Evolutionary conservation across 2,797 vertebrate genomes (phyloP).

Genomic region (Epinephelus coioides): DNA sequence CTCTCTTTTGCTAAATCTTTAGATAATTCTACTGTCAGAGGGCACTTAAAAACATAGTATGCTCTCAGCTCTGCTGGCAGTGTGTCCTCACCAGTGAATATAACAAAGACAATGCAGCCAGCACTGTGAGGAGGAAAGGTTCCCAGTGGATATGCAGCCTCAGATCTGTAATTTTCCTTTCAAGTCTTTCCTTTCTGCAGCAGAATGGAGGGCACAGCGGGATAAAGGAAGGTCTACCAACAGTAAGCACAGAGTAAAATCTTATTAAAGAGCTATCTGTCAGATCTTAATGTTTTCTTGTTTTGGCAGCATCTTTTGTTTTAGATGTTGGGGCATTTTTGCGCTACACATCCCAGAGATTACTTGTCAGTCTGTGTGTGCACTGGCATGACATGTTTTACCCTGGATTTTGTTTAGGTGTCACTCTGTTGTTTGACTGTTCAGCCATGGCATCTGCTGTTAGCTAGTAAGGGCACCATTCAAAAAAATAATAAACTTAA

Average conservation of each 20-base stretch:
- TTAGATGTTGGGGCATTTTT: conserved; percentile 11
- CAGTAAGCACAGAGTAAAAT: conserved; percentile 31
- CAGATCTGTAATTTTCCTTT: conserved; percentile 63
- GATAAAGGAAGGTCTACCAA: conserved; percentile 48
- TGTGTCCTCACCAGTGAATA: conserved; percentile 52
- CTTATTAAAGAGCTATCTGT: conserved; percentile 30
- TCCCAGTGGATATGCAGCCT: conserved; percentile 61
- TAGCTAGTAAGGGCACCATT: neutral
- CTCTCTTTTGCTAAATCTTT: conserved; percentile 60
- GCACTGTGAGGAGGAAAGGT: conserved; percentile 23
- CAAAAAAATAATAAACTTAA: too few species aligned
- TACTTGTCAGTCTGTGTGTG: neutral
- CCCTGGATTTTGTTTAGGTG: neutral
- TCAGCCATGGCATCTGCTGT: neutral
- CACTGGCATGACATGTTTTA: neutral
- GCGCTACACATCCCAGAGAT: neutral
- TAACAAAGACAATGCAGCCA: conserved; percentile 52
- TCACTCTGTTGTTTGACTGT: too few species aligned
- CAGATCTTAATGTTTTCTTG: conserved; percentile 2
- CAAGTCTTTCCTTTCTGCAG: conserved; percentile 48
- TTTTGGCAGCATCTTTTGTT: conserved; percentile 24
- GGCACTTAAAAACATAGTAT: conserved; percentile 53
- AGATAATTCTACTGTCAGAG: conserved; percentile 63
- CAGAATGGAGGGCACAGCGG: conserved; percentile 32
- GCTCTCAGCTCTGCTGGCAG: conserved; percentile 62